Evolutionary conservation across 2,113 vertebrate species (phyloP).

Genomic region (Muscicapa adusta): DNA sequence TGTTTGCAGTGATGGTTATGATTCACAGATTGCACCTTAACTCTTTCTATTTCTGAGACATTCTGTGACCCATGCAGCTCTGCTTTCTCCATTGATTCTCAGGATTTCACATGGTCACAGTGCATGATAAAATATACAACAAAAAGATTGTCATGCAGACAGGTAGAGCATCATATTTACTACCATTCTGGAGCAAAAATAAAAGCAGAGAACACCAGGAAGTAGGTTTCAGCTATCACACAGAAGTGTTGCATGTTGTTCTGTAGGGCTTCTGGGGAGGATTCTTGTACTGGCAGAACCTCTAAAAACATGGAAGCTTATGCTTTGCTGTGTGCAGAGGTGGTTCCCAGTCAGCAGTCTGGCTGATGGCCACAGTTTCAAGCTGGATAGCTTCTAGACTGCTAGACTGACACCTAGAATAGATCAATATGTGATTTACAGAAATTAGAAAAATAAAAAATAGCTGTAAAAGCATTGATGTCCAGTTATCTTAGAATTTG

Average conservation of each 20-base stretch:
- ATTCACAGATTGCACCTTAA: background rate
- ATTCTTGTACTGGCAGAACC: background rate
- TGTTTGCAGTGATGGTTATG: background rate
- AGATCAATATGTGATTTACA: constrained; percentile 11
- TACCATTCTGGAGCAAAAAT: background rate
- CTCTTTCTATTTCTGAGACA: background rate
- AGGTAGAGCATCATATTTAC: background rate
- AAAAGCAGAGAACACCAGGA: background rate
- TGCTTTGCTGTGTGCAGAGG: background rate
- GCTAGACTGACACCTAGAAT: constrained; percentile 25
- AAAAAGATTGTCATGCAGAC: background rate
- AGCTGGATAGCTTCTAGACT: constrained; percentile 5
- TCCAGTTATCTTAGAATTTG: background rate
- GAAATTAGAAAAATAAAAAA: background rate
- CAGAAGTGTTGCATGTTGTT: background rate
- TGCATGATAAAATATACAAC: background rate
- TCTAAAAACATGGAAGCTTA: background rate
- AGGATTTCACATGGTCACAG: background rate
- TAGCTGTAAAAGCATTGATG: background rate
- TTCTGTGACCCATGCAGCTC: background rate
- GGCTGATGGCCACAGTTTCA: background rate
- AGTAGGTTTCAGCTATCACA: background rate
- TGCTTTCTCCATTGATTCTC: background rate
- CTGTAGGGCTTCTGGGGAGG: background rate
- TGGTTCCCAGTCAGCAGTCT: background rate